phyloP scores from a whole-genome alignment of 2,113 vertebrate species.

The Calypte anna region DNA sequence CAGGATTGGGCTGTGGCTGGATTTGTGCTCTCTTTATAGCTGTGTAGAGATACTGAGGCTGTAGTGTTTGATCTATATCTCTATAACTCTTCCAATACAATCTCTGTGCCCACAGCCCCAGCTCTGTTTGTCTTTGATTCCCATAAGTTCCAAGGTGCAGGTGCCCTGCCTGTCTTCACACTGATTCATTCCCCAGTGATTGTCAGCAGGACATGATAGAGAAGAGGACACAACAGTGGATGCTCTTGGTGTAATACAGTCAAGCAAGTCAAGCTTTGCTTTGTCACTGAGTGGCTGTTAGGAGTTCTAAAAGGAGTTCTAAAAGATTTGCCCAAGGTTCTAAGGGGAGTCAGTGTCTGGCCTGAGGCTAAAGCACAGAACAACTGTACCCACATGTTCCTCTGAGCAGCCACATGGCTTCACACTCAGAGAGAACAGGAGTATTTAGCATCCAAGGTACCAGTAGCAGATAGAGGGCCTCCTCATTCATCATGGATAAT shows the following conservation, averaged over 20 bases:
- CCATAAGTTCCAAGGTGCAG: not conserved
- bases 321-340: too few relatives aligned
- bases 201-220: not conserved
- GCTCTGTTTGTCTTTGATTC: not conserved
- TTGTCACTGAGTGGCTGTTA: not conserved
- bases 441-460: conserved; percentile 50
- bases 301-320: not conserved
- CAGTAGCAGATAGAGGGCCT: not conserved
- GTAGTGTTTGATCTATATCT: not conserved
- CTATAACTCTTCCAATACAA: not conserved
- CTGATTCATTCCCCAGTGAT: not conserved
- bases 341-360: not conserved
- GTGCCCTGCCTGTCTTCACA: not conserved
- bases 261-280: not conserved
- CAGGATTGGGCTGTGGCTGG: not conserved
- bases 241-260: not conserved
- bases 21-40: not conserved
- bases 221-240: not conserved
- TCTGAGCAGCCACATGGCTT: not conserved
- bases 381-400: not conserved
- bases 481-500: conserved; percentile 52
- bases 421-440: not conserved
- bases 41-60: not conserved
- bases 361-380: not conserved
- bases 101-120: not conserved